These are phyloP conservation scores for Orcinus orca DNA, from an alignment of 2,113 vertebrate genomes.

Conservation along the genomic window DNA sequence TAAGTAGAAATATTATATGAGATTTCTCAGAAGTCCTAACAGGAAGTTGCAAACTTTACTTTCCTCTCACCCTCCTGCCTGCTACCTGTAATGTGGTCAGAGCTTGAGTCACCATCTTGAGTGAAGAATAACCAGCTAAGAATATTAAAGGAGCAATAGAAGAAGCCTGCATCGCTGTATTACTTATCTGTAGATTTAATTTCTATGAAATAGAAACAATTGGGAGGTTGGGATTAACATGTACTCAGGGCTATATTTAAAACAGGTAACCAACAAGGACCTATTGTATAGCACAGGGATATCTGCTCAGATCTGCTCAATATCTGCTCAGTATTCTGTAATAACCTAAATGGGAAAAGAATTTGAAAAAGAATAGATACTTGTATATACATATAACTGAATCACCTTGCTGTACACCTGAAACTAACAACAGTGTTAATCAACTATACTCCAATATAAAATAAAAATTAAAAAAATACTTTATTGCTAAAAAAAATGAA, in stretches of 20 bases:
- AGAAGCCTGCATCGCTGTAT: not conserved
- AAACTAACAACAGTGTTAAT: not conserved
- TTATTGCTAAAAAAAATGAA: not conserved
- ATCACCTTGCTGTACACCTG: not conserved
- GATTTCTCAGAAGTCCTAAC: not conserved
- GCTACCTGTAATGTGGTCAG: not conserved
- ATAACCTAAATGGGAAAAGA: not conserved
- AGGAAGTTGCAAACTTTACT: not conserved
- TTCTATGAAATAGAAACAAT: not conserved
- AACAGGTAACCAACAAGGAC: not conserved
- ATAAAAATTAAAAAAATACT: not conserved
- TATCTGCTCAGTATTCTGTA: not conserved
- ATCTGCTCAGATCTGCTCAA: too few relatives aligned
- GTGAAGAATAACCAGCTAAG: not conserved
- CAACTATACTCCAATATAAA: not conserved
- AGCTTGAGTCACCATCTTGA: not conserved
- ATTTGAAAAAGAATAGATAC: not conserved
- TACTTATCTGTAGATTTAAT: not conserved
- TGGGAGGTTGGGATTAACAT: not conserved
- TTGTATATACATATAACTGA: not conserved
- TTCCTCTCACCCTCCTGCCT: not conserved
- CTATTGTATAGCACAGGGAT: not conserved
- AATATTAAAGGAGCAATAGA: not conserved
- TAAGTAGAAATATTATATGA: not conserved
- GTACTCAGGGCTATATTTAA: not conserved